These are phyloP conservation scores for Bimastos eiseni DNA, from an alignment of 2,888 invertebrate genomes.

Conservation along the genomic window DNA sequence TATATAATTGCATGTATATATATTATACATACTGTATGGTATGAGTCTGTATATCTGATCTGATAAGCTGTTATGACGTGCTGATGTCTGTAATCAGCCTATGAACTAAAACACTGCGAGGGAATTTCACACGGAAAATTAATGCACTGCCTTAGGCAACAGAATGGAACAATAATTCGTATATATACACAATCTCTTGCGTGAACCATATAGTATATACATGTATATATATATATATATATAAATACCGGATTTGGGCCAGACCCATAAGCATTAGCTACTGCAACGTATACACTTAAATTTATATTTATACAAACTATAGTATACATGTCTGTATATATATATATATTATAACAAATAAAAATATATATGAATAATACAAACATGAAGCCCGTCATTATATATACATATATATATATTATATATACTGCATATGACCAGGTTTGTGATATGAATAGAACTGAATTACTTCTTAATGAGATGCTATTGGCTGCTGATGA, in stretches of 20 bases:
- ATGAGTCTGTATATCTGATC: neutral
- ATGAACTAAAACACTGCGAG: too few species aligned
- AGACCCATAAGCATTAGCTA: neutral
- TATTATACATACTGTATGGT: neutral
- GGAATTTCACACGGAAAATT: too few species aligned
- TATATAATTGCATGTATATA: too few species aligned
- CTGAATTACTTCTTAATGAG: neutral
- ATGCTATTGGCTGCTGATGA: neutral
- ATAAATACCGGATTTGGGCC: neutral
- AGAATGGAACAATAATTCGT: too few species aligned
- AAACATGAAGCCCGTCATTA: neutral
- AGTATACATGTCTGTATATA: too few species aligned
- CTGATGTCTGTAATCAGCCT: neutral
- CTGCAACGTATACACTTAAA: too few species aligned
- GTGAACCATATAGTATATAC: neutral
- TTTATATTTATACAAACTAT: too few species aligned
- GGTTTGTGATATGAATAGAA: neutral
- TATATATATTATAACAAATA: too few species aligned
- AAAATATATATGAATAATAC: too few species aligned
- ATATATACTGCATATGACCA: neutral
- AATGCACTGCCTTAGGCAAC: too few species aligned
- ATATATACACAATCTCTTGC: neutral
- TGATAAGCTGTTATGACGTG: constrained; percentile 13
- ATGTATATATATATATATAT: constrained; percentile 23
- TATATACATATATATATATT: neutral